These are phyloP conservation scores for Cirrhinus mrigala DNA, from an alignment of 2,797 vertebrate genomes.

Conservation along the genomic window DNA sequence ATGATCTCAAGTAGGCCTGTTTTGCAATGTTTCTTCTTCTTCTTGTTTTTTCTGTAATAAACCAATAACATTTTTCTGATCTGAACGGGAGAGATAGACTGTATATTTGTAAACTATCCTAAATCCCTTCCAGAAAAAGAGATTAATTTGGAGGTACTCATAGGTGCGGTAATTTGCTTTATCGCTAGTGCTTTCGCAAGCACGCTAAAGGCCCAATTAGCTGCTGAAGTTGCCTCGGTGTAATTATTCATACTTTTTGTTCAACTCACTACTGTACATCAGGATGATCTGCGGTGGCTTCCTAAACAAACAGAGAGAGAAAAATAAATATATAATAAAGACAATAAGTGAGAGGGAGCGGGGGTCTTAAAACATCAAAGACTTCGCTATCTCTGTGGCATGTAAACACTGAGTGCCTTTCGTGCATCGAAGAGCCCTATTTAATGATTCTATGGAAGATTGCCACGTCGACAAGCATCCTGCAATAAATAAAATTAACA, in stretches of 20 bases:
- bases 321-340: conserved; percentile 75
- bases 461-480: conserved; percentile 84
- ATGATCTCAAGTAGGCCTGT: conserved; percentile 41
- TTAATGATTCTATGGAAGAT: conserved; percentile 86
- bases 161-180: conserved; percentile 79
- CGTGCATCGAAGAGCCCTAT: conserved; percentile 77
- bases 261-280: conserved; percentile 76
- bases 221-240: conserved; percentile 70
- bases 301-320: conserved; percentile 66
- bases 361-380: conserved; percentile 81
- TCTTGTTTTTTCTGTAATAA: conserved; percentile 64
- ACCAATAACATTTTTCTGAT: conserved; percentile 63
- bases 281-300: conserved; percentile 75
- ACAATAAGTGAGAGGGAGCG: conserved; percentile 71
- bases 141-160: conserved; percentile 79
- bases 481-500: conserved; percentile 88
- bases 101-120: conserved; percentile 69
- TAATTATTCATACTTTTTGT: conserved; percentile 81
- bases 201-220: conserved; percentile 75
- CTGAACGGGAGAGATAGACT: conserved; percentile 67
- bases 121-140: conserved; percentile 76
- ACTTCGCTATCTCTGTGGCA: conserved; percentile 76
- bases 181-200: conserved; percentile 74
- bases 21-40: neutral
- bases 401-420: conserved; percentile 81